A percentile compares a stretch with the other conserved stretches of the same genome.
phyloP scores from a whole-genome alignment of 2,113 vertebrate species.

The Triplophysa tibetana region DNA sequence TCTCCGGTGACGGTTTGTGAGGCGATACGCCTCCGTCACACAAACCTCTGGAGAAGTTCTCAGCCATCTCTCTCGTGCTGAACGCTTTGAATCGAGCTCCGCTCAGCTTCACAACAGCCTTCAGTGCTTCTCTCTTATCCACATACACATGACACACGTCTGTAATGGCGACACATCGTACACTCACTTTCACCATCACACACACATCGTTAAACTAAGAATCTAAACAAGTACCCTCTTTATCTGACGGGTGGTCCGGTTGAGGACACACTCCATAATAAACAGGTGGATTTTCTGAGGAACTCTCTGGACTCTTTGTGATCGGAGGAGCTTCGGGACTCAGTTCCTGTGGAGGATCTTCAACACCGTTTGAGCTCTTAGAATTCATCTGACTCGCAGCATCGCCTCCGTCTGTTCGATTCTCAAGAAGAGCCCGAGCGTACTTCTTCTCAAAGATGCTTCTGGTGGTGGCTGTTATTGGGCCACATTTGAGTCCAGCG shows the following conservation, averaged over 20 bases:
- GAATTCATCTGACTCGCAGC: conserved; percentile 41
- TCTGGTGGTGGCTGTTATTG: conserved; percentile 90
- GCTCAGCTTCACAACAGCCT: conserved; percentile 89
- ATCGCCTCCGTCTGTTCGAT: not conserved
- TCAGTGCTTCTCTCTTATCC: conserved; percentile 90
- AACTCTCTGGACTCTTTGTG: not conserved
- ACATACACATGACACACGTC: conserved; percentile 80
- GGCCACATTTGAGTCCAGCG: conserved; percentile 86
- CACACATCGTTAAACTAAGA: not conserved
- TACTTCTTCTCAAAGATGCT: conserved; percentile 90
- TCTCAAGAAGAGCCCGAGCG: conserved; percentile 78
- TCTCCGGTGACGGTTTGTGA: conserved; percentile 84
- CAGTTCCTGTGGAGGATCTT: not conserved
- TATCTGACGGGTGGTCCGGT: not conserved
- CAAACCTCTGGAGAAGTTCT: conserved; percentile 91
- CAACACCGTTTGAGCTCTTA: not conserved
- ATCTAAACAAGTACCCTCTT: not conserved
- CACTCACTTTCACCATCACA: not conserved
- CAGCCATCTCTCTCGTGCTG: conserved; percentile 85
- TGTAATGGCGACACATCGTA: conserved; percentile 16
- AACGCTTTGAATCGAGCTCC: conserved; percentile 95
- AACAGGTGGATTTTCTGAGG: not conserved
- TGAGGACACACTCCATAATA: conserved; percentile 12
- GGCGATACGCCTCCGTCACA: conserved; percentile 88
- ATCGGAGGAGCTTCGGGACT: not conserved